Base-by-base conservation (phyloP, 2,113 vertebrate species). In the Trematomus loennbergii region DNA sequence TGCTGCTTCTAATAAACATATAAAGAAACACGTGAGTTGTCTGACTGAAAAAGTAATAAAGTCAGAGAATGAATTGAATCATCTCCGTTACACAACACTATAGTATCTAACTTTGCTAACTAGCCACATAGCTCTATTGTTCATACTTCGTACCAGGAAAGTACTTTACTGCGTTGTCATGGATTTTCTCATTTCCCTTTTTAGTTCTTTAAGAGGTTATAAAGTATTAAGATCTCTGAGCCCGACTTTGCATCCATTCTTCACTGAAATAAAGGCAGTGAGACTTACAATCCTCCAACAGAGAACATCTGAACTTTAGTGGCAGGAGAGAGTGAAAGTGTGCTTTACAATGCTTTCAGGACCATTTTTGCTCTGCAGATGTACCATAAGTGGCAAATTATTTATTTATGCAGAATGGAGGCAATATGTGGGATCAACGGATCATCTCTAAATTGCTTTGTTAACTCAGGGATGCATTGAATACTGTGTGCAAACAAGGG, bases 401-500 rank as follows among this genome's bases (percentile, higher is more conserved):
- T 76, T 72, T 80, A 62, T 80, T 84, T 53, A 33, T 33, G 16
- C 46, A 58, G 36, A 60, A 49, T 48, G 29, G 43, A 63, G 29
- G 68, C 20, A 64, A 58, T 36, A 57, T 58, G 45, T 62, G 5
- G 57, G 15, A 65, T 54, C 33, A 50, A 54, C 17, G 59, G 63
- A 49, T 55, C 52, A 52, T 77, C 61, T 55, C 13, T 46, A 61
- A 74, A 75, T 62, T 55, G 9, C 61, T 78, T 74, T 70, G 63
- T 77, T 58, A 18, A 67, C 20, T 58, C 7, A 40, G 22, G 13
- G 17, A 54, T 50, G 2, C 72, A 43, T 10, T 75, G 16, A 49
- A 57, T 74, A 60, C 52, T 67, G 46, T 61, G 64, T 78, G 59
- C 52, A 84, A 84, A 81, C 72, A 73, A 57, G 13, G 9, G 9